Conservation (phyloP, 2,797 vertebrate genomes). For the Oryzias dopingdopingensis region DNA sequence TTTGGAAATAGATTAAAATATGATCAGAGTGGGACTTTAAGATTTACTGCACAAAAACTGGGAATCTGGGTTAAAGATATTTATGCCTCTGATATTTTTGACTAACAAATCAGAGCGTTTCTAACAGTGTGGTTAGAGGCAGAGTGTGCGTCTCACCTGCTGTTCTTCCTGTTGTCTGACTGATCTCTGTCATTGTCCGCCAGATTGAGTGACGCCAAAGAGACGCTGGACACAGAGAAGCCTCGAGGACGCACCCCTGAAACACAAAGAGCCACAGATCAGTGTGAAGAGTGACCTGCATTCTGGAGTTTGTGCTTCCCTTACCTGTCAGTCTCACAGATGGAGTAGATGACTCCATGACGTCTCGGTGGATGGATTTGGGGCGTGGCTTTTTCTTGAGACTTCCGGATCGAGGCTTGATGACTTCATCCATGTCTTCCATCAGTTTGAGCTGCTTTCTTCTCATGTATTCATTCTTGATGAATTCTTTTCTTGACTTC, state of each 20-base stretch:
- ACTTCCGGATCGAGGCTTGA: constrained; percentile 86
- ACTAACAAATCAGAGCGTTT: background rate
- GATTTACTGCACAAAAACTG: background rate
- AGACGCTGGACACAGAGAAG: constrained; percentile 93
- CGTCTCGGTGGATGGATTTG: constrained; percentile 95
- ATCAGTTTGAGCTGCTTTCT: constrained; percentile 94
- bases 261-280: constrained; percentile 48
- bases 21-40: background rate
- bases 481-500: constrained; percentile 87
- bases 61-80: background rate
- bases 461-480: constrained; percentile 91
- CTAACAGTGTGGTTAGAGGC: background rate
- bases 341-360: constrained; percentile 86
- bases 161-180: constrained; percentile 89
- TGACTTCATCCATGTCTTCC: constrained; percentile 91
- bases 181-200: constrained; percentile 87
- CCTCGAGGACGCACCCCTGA: constrained; percentile 85
- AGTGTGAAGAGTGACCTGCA: no score
- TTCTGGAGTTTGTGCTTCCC: background rate
- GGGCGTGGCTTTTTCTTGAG: constrained; percentile 92
- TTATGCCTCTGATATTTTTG: background rate
- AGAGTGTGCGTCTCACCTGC: constrained; percentile 79
- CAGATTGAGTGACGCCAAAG: constrained; percentile 92
- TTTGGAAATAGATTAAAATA: no score
- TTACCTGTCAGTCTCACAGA: constrained; percentile 85